A percentile compares a stretch with the other conserved stretches of the same genome.
Conservation (phyloP, 2,797 vertebrate genomes). For the Paratrypauchen microcephalus region DNA sequence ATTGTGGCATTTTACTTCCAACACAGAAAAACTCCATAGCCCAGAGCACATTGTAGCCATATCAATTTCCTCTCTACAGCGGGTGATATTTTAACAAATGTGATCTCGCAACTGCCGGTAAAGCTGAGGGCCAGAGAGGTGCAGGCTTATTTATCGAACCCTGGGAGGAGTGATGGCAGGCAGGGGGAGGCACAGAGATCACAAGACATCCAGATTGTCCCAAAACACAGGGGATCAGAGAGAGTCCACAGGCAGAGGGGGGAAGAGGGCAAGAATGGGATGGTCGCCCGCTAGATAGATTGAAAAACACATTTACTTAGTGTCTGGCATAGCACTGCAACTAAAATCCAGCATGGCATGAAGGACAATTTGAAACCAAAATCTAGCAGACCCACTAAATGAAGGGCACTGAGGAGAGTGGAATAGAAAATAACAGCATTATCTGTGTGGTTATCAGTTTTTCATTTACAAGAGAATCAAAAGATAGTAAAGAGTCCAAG, state of each 20-base stretch:
- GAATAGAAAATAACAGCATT: constrained; percentile 52
- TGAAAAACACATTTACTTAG: constrained; percentile 89
- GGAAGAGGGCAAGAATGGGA: constrained; percentile 45
- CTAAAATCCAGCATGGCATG: constrained; percentile 86
- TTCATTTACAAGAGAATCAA: neutral
- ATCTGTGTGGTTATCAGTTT: constrained; percentile 29
- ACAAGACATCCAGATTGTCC: constrained; percentile 63
- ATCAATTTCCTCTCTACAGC: constrained; percentile 84
- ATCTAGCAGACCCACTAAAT: constrained; percentile 77
- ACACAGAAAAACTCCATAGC: constrained; percentile 52
- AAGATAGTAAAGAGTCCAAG: neutral
- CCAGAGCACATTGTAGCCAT: constrained; percentile 71
- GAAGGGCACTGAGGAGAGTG: constrained; percentile 71
- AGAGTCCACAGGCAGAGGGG: constrained; percentile 55
- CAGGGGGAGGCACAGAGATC: constrained; percentile 64
- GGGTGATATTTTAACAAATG: constrained; percentile 88
- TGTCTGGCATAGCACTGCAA: constrained; percentile 80
- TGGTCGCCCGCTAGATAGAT: constrained; percentile 69
- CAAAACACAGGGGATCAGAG: constrained; percentile 66
- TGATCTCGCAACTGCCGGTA: constrained; percentile 73
- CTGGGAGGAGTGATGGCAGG: constrained; percentile 80
- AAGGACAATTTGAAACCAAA: constrained; percentile 86
- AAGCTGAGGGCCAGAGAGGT: constrained; percentile 71
- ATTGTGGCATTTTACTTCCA: constrained; percentile 66
- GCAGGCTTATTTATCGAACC: constrained; percentile 84